Base-by-base conservation (phyloP, 2,888 invertebrate genomes). In the Cenopis cana region DNA sequence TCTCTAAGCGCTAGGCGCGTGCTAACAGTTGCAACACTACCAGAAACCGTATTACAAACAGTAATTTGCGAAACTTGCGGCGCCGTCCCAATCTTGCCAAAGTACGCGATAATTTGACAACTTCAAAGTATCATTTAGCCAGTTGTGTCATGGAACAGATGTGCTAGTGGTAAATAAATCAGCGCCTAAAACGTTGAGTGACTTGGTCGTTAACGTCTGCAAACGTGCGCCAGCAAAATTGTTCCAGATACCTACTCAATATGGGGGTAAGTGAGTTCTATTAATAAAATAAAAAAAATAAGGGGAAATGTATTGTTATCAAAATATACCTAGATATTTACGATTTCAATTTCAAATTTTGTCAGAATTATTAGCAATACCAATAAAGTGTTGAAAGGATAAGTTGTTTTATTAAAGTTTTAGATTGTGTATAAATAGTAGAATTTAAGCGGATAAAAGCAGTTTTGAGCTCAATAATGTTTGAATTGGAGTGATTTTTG, bases 121-220 rank as follows among this genome's bases (percentile, higher is more conserved):
- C 85, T 90, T 91, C 86, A 89, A 91, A 90, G 85, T 90, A 86
- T 89, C 87, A 86, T 90, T 90, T 87, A 85, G 83, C 81, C 77
- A 82, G 82, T 82, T 77, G 83, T 86, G 85, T 88, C 84, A 83
- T 78, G 83, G 79, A 87, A 83, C 91, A 90, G 88, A 89, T 90
- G 90, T 83, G 78, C 83, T 84, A 82, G 86, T 87, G 88, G 84
- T 86, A 87, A 89, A 89, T 88, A 89, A 88, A 89, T 89, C 88
- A 85, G 76, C 79, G 83, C 79, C 85, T 85, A 83, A 85, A 86
- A 81, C 80, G 81, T 81, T 85, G 87, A 88, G 88, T 88, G 87
- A 86, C 82, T 87, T 74, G 86, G 85, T 88, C 89, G 88, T 89
- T 88, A 88, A 82, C 79, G 81, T 76, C 79, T 77, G 76, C 76